Conservation (phyloP, 2,888 invertebrate genomes). For the Melanostoma scalare region DNA sequence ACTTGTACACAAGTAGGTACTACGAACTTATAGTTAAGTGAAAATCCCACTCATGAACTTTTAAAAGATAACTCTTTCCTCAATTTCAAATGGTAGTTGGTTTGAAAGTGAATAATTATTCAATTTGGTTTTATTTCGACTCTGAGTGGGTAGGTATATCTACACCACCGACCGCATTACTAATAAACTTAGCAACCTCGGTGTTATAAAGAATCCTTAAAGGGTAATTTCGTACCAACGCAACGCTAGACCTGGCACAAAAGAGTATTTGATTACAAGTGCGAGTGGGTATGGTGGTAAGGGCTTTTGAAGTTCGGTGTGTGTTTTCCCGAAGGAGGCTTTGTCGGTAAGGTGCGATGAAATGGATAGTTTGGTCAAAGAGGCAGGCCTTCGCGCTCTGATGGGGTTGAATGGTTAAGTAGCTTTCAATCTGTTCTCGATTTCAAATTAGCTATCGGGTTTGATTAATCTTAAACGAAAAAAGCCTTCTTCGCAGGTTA, state of each 20-base stretch:
- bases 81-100: slow-evolving; percentile 47
- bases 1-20: slow-evolving; percentile 11
- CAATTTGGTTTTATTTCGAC: slow-evolving; percentile 46
- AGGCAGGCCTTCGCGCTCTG: no score
- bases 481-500: no score
- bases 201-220: slow-evolving; percentile 55
- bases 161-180: slow-evolving; percentile 18
- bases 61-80: slow-evolving; percentile 56
- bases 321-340: no score
- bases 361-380: no score
- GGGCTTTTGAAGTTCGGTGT: not conserved
- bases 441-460: no score
- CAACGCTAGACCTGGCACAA: slow-evolving; percentile 4
- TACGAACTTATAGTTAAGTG: slow-evolving; percentile 33
- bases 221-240: slow-evolving; percentile 29
- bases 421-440: no score
- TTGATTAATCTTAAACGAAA: no score
- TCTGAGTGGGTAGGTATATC: slow-evolving; percentile 7
- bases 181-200: not conserved
- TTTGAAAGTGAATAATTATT: slow-evolving; percentile 67
- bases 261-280: slow-evolving; percentile 42
- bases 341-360: no score
- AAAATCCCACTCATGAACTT: slow-evolving; percentile 63
- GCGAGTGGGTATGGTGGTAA: not conserved
- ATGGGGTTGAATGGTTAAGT: no score